These are phyloP conservation scores for Homarus gammarus DNA, from an alignment of 2,888 invertebrate species.

Conservation along the genomic window DNA sequence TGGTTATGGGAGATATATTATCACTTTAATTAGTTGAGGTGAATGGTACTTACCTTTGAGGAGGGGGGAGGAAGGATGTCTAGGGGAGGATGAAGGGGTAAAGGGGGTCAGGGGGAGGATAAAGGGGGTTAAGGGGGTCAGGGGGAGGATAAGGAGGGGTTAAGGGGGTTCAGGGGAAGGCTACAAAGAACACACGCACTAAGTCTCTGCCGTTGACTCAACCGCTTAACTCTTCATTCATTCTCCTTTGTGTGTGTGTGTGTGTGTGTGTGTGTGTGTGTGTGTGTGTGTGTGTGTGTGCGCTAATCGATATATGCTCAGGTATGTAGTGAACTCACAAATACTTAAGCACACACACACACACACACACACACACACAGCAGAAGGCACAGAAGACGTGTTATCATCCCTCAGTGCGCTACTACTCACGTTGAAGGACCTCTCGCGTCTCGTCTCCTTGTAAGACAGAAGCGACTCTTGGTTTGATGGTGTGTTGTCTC, in stretches of 20 bases:
- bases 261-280: background rate
- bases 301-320: no score
- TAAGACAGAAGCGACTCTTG: background rate
- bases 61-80: no score
- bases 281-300: constrained; percentile 2
- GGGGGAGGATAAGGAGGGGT: background rate
- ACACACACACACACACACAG: no score
- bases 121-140: background rate
- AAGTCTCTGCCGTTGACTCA: no score
- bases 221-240: no score
- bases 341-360: background rate
- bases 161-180: background rate
- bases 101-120: background rate
- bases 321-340: background rate
- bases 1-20: no score
- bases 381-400: background rate
- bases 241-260: no score
- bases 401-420: background rate
- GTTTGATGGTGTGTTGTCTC: background rate
- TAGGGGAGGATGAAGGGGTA: no score
- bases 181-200: no score
- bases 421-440: background rate
- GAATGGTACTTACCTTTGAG: no score
- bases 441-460: background rate
- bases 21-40: no score